A percentile compares a stretch with the other conserved stretches of the same genome.
Conservation (phyloP, 2,888 invertebrate genomes). For the Spisula solida region DNA sequence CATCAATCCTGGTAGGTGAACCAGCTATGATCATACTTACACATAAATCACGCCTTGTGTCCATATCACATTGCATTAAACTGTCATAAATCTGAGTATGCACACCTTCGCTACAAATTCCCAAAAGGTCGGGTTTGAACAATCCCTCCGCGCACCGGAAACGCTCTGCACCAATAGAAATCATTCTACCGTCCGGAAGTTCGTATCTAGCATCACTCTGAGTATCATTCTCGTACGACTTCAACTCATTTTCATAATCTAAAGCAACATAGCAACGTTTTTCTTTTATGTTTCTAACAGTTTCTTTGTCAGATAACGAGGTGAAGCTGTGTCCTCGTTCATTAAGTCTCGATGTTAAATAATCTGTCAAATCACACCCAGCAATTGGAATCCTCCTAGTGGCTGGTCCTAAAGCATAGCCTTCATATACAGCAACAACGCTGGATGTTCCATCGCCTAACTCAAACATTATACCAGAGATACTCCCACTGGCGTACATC, state of each 20-base stretch:
- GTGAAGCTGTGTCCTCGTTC: constrained; percentile 82
- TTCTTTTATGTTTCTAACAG: constrained; percentile 71
- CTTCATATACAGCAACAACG: constrained; percentile 92
- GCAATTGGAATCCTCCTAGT: constrained; percentile 81
- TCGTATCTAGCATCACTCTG: constrained; percentile 76
- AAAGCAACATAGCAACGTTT: constrained; percentile 95
- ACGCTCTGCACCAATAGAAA: constrained; percentile 84
- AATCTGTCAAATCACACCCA: constrained; percentile 82
- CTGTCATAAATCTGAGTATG: constrained; percentile 79
- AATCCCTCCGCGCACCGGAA: constrained; percentile 82
- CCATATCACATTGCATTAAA: constrained; percentile 83
- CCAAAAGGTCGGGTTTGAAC: constrained; percentile 84
- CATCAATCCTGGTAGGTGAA: constrained; percentile 98
- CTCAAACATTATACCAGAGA: constrained; percentile 97
- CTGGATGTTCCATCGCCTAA: constrained; percentile 98
- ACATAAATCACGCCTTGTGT: constrained; percentile 81
- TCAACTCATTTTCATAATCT: constrained; percentile 90
- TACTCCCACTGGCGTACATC: constrained; percentile 97
- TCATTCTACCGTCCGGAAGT: constrained; percentile 85
- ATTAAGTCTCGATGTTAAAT: constrained; percentile 81
- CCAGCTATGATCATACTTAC: constrained; percentile 88
- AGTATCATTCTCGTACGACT: constrained; percentile 78
- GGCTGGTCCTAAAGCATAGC: constrained; percentile 77
- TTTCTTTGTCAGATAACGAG: constrained; percentile 78
- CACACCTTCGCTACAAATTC: constrained; percentile 76